A percentile compares a stretch with the other conserved stretches of the same genome.
These are phyloP conservation scores for Galemys pyrenaicus DNA, from an alignment of 2,113 vertebrate genomes.

Conservation along the genomic window DNA sequence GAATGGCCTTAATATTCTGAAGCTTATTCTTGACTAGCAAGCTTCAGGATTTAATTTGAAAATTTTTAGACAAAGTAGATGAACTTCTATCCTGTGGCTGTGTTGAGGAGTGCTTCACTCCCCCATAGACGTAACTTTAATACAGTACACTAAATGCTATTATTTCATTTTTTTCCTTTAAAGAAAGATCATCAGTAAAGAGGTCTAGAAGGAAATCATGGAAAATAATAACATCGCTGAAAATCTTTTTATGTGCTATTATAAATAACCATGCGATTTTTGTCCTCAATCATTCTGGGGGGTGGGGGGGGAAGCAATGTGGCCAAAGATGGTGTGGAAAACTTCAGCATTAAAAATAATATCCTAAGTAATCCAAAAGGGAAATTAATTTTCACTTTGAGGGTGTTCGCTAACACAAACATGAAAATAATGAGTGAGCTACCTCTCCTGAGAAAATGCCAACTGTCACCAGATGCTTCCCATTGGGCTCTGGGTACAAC, in stretches of 20 bases:
- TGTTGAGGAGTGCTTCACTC: background rate
- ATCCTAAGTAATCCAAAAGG: slow-evolving; percentile 60
- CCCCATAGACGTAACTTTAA: background rate
- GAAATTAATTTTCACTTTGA: slow-evolving; percentile 68
- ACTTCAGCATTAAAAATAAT: slow-evolving; percentile 68
- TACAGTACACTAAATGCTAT: background rate
- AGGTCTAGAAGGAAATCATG: background rate
- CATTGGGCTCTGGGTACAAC: background rate
- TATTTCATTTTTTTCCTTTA: background rate
- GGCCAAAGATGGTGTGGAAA: slow-evolving; percentile 48
- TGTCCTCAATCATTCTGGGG: background rate
- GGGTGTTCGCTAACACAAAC: slow-evolving; percentile 51
- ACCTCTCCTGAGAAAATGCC: slow-evolving; percentile 43
- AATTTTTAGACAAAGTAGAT: slow-evolving; percentile 17
- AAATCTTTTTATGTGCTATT: slow-evolving; percentile 40
- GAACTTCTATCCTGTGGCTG: background rate
- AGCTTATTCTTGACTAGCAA: background rate
- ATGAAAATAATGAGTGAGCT: slow-evolving; percentile 55
- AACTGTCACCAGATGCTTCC: background rate
- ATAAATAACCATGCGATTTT: slow-evolving; percentile 9
- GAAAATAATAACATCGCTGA: slow-evolving; percentile 13
- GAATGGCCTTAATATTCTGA: background rate
- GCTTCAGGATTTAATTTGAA: slow-evolving; percentile 16
- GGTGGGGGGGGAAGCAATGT: background rate
- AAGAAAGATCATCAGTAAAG: slow-evolving; percentile 17